Percentiles rank a stretch among this genome's conserved stretches.
phyloP scores from a whole-genome alignment of 2,113 vertebrate species.

The Cyprinus carpio region DNA sequence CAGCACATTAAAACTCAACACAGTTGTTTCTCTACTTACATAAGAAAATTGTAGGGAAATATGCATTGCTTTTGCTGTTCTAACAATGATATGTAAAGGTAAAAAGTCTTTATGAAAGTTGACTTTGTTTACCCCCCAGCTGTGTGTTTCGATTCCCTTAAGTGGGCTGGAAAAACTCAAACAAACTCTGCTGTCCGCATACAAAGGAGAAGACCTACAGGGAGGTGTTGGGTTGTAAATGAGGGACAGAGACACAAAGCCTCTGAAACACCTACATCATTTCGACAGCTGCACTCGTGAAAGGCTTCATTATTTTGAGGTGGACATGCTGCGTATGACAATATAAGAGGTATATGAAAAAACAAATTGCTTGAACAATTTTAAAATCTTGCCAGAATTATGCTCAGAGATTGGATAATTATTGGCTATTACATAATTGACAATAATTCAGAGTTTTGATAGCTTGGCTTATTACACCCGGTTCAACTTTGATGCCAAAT shows the following conservation, averaged over 20 bases:
- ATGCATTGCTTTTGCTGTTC: background rate
- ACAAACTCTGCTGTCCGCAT: constrained; percentile 11
- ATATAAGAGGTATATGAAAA: constrained; percentile 4
- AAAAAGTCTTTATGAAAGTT: constrained; percentile 24
- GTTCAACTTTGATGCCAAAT: background rate
- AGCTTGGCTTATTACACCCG: background rate
- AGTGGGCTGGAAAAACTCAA: constrained; percentile 6
- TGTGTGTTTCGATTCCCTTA: constrained; percentile 4
- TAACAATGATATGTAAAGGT: constrained; percentile 28
- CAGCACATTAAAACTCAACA: background rate
- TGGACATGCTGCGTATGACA: background rate
- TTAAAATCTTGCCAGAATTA: background rate
- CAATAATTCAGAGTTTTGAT: background rate
- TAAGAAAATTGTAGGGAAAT: constrained; percentile 33
- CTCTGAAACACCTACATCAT: constrained; percentile 32
- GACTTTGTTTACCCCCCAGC: constrained; percentile 32
- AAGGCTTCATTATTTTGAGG: constrained; percentile 12
- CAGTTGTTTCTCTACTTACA: constrained; percentile 37
- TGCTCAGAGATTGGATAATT: background rate
- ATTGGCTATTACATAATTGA: constrained; percentile 11
- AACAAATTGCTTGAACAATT: constrained; percentile 11
- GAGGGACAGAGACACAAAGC: constrained; percentile 31
- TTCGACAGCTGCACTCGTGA: background rate
- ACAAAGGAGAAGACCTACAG: constrained; percentile 20
- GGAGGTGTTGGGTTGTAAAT: constrained; percentile 29